Evolutionary conservation across 2,113 vertebrate species (phyloP).

Genomic region (Panurus biarmicus): DNA sequence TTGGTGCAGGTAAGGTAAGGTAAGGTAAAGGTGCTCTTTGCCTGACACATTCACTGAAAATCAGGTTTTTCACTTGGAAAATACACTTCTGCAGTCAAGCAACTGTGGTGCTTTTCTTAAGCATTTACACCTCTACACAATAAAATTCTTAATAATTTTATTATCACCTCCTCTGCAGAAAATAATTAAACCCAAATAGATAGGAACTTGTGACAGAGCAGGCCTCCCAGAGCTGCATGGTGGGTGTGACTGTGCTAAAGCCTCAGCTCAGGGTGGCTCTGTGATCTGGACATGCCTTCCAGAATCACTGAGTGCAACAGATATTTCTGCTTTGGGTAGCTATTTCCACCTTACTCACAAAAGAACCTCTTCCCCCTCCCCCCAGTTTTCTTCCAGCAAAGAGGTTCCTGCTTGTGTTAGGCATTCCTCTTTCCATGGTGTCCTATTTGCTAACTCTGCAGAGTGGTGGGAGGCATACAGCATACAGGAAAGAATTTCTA

Average conservation of each 20-base stretch:
- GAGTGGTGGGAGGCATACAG: not conserved
- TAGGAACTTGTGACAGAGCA: not conserved
- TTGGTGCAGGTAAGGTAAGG: not conserved
- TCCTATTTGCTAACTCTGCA: not conserved
- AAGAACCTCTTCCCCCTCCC: not conserved
- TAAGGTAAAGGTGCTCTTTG: too few species aligned
- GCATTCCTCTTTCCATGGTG: not conserved
- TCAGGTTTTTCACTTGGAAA: not conserved
- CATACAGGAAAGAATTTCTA: not conserved
- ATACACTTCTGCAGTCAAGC: not conserved
- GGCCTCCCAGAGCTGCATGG: not conserved
- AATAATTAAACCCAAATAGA: not conserved
- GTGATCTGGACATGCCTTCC: not conserved
- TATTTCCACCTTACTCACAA: not conserved
- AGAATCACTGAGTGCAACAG: not conserved
- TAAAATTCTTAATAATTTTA: not conserved
- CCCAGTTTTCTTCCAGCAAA: not conserved
- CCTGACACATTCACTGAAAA: not conserved
- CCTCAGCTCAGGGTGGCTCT: not conserved
- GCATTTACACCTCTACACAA: not conserved
- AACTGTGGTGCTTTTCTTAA: not conserved
- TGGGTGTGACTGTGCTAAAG: not conserved
- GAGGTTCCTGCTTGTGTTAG: not conserved
- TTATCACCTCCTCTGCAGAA: not conserved
- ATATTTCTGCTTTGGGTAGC: not conserved